Base-by-base conservation (phyloP, 1,140 invertebrate genomes). In the Aphelinus atriplicis region DNA sequence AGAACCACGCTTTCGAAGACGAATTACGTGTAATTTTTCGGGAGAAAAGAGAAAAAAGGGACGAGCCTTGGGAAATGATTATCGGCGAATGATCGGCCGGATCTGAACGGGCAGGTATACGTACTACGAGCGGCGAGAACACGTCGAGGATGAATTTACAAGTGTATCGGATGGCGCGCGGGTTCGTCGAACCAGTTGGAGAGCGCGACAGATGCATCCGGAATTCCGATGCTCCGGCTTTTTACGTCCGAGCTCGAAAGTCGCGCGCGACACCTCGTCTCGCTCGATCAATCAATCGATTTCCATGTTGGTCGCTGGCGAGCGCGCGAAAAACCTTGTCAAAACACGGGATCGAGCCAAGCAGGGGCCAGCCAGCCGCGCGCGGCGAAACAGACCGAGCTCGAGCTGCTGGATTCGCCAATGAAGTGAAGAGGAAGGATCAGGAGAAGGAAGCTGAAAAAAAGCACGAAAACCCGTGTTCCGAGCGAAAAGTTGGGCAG, bases 91-190 rank as follows among this genome's bases (percentile, higher is more conserved):
- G 26, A 26, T 26, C 26, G 26, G 26, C 26, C 26, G 26, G 26
- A 26, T 26, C 26, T 26, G 26, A 26, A 26, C 26, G 26, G 26
- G 26, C 26, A 26, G 26, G 26, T 26, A 26, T 26, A 26, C 26
- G 26, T 26, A 26, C 26, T 26, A 0, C 26, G 26, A 26, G 26
- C 26, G 26, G 26, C 26, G 26, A 26, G 26, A 26, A 26, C 26
- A 26, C 26, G 26, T 64, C 71, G 79, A 74, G 71, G 80, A 70
- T 60, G 69, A 63, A 71, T 71, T 71, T 71, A 71, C 62, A 73
- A 73, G 66, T 66, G 60, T 73, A 26, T 26, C 26, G 26, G 26
- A 26, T 73, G 66, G 56, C 51, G 64, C 56, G 48, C 55, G 50
- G 64, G 61, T 64, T 62, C 53, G 46, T 43, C 3, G 60, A 73